Conservation (phyloP, 2,888 invertebrate species). For the Drepana falcataria region DNA sequence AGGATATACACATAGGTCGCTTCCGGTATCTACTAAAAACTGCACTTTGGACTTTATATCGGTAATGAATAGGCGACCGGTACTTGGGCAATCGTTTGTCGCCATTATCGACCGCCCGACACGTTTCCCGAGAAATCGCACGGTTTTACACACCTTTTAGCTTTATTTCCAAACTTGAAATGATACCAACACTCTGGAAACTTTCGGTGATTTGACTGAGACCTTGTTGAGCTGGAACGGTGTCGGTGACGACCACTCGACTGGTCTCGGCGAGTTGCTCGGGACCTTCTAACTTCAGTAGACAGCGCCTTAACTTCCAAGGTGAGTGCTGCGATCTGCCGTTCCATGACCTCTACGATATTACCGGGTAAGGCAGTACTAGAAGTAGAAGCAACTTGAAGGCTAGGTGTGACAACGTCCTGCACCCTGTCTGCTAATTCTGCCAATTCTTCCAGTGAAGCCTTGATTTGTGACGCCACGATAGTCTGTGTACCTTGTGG, state of each 20-base stretch:
- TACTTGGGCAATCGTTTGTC: conserved; percentile 4
- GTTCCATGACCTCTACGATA: not conserved
- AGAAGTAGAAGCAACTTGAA: not conserved
- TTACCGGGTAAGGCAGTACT: not conserved
- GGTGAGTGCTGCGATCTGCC: not conserved
- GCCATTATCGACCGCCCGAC: conserved; percentile 9
- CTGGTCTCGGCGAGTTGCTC: not conserved
- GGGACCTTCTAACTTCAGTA: not conserved
- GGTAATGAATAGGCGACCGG: not conserved
- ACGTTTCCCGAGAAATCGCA: conserved; percentile 1
- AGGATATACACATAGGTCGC: conserved; percentile 12
- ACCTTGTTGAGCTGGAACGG: not conserved
- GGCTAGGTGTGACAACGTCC: not conserved
- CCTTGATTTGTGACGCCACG: not conserved
- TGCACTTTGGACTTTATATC: conserved; percentile 3
- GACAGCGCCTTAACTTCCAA: not conserved
- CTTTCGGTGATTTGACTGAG: not conserved
- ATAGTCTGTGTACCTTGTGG: not conserved
- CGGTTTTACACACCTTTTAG: not conserved
- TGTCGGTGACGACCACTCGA: no score
- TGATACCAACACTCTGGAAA: not conserved
- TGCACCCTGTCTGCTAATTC: not conserved
- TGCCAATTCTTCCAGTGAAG: not conserved
- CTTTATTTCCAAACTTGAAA: not conserved
- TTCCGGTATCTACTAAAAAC: conserved; percentile 4